A percentile compares a stretch with the other conserved stretches of the same genome.
Conservation (phyloP, 2,113 vertebrate genomes). For the Hiodon tergisus region DNA sequence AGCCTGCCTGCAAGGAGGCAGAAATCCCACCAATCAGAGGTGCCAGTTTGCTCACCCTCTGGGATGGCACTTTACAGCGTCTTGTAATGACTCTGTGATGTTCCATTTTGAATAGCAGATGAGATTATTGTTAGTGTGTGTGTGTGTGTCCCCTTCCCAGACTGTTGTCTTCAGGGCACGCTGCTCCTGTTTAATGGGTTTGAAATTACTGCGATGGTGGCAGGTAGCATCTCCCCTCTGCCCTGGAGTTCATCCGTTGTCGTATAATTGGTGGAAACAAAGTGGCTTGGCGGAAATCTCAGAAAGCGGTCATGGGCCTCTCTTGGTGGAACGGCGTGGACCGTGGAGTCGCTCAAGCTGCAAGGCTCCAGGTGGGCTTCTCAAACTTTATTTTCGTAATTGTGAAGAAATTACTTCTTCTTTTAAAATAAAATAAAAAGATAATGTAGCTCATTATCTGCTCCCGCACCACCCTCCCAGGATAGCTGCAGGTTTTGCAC, state of each 20-base stretch:
- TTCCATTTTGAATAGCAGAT: no score
- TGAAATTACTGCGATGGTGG: conserved; percentile 2
- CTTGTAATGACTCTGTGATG: not conserved
- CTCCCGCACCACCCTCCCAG: no score
- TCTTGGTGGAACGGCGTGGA: no score
- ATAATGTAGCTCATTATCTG: no score
- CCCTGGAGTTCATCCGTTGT: conserved; percentile 10
- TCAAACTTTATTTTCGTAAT: no score
- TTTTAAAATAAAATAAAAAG: no score
- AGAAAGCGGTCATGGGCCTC: not conserved
- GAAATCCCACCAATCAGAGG: not conserved
- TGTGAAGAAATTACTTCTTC: no score
- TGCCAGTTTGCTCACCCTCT: not conserved
- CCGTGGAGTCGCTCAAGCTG: no score
- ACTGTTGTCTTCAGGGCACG: not conserved
- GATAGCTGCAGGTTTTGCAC: no score
- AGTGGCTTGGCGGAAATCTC: conserved; percentile 17
- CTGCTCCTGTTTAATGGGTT: not conserved
- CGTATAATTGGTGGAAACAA: conserved; percentile 20
- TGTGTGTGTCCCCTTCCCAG: not conserved
- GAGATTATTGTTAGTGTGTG: not conserved
- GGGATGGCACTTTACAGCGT: not conserved
- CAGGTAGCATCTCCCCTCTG: conserved; percentile 14
- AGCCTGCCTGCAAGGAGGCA: not conserved
- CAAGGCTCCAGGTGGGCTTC: no score